A percentile compares a stretch with the other conserved stretches of the same genome.
phyloP scores from a whole-genome alignment of 2,113 vertebrate genomes.

The Litocranius walleri region DNA sequence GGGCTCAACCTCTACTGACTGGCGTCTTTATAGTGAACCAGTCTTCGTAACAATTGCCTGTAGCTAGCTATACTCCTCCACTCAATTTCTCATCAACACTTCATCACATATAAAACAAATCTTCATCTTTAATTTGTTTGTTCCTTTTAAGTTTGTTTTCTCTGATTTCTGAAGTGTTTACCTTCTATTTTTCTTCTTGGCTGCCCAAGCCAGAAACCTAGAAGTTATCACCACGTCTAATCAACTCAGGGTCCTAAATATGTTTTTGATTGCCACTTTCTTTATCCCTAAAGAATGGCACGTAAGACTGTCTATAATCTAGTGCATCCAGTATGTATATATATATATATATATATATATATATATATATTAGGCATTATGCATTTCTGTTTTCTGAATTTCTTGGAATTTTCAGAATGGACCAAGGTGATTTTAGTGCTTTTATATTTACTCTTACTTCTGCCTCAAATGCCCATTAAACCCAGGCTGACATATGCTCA shows the following conservation, averaged over 20 bases:
- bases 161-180: neutral
- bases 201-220: neutral
- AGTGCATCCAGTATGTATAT: neutral
- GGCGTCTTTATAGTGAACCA: neutral
- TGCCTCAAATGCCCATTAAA: neutral
- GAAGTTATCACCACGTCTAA: neutral
- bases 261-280: neutral
- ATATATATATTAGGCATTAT: neutral
- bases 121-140: constrained; percentile 9
- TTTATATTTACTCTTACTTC: neutral
- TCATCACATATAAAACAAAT: neutral
- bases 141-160: neutral
- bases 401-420: neutral
- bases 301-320: neutral
- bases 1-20: neutral
- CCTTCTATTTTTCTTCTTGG: neutral
- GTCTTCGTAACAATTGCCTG: neutral
- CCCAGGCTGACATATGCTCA: neutral
- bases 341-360: neutral
- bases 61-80: neutral
- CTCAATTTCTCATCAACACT: neutral
- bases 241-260: neutral
- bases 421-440: neutral
- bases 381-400: constrained; percentile 20
- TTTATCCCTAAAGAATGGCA: neutral